Percentiles rank a stretch among this genome's conserved stretches.
Conservation (phyloP, 30 jellyfish, hydroid and myxozoan genomes). For the Rhopilema esculentum region DNA sequence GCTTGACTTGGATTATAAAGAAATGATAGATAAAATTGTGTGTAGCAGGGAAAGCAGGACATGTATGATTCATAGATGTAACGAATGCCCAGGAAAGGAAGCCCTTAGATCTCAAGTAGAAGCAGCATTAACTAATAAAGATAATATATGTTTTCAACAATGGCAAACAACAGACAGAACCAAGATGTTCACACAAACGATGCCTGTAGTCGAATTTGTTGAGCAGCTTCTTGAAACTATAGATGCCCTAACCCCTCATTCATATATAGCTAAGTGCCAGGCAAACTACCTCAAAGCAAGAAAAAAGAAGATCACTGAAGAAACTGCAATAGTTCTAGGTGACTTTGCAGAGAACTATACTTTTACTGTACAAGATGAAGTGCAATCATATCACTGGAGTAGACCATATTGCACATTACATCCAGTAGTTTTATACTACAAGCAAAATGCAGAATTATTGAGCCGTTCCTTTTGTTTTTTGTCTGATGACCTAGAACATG, state of each 20-base stretch:
- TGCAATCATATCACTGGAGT: too few species aligned
- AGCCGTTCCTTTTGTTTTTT: slow-evolving; percentile 53
- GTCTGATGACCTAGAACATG: slow-evolving; percentile 61
- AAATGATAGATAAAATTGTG: slow-evolving; percentile 8
- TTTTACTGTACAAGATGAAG: slow-evolving; percentile 46
- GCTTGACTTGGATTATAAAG: not conserved
- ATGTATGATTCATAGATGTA: slow-evolving; percentile 27
- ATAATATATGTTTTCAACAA: slow-evolving; percentile 39
- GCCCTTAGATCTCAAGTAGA: not conserved
- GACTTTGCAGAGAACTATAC: slow-evolving; percentile 61
- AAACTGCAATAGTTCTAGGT: too few species aligned
- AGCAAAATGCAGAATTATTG: slow-evolving; percentile 2
- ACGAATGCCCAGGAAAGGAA: slow-evolving; percentile 18
- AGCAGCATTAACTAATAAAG: slow-evolving; percentile 10
- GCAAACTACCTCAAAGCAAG: slow-evolving; percentile 37
- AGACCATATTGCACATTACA: too few species aligned
- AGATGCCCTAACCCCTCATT: slow-evolving; percentile 40
- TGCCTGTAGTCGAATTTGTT: slow-evolving; percentile 25
- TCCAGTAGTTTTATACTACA: slow-evolving; percentile 49
- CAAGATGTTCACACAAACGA: slow-evolving; percentile 11
- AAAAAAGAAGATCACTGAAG: slow-evolving; percentile 25
- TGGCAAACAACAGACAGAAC: slow-evolving; percentile 59
- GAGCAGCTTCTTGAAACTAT: slow-evolving; percentile 10
- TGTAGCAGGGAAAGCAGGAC: not conserved
- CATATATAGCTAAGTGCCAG: slow-evolving; percentile 50